Percentiles rank a stretch among this genome's conserved stretches.
Evolutionary conservation across 2,888 invertebrate species (phyloP).

Genomic region (Lasioglossum lativentre): DNA sequence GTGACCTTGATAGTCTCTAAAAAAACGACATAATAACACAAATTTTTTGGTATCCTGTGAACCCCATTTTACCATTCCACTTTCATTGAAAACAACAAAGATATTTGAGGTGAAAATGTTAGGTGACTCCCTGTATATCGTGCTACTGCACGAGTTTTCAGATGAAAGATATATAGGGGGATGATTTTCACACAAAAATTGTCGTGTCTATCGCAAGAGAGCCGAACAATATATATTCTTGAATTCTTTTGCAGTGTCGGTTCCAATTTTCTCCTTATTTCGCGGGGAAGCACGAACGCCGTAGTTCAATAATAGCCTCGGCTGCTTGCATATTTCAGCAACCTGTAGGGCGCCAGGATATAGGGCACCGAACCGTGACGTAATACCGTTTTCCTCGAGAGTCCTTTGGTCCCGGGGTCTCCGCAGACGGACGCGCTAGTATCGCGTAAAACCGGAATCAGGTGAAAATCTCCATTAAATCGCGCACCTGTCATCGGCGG

Average conservation of each 20-base stretch:
- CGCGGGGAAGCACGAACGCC: neutral
- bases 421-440: neutral
- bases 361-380: neutral
- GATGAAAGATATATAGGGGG: neutral
- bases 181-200: neutral
- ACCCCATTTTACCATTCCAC: too few species aligned
- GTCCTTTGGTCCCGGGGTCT: neutral
- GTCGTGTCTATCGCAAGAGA: neutral
- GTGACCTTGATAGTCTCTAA: too few species aligned
- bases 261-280: neutral
- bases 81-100: too few species aligned
- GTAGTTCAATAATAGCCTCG: neutral
- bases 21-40: too few species aligned
- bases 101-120: too few species aligned
- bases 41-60: too few species aligned
- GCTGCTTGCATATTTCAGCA: neutral
- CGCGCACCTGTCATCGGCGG: conserved; percentile 21
- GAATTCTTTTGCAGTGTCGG: neutral
- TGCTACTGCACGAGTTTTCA: too few species aligned
- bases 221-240: too few species aligned
- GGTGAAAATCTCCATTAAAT: conserved; percentile 39
- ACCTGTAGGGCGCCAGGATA: neutral
- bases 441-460: conserved; percentile 18
- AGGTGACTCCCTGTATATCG: too few species aligned
- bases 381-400: neutral